Percentiles rank a stretch among this genome's conserved stretches.
phyloP scores from a whole-genome alignment of 1,140 invertebrate genomes.

The Semibalanus balanoides region DNA sequence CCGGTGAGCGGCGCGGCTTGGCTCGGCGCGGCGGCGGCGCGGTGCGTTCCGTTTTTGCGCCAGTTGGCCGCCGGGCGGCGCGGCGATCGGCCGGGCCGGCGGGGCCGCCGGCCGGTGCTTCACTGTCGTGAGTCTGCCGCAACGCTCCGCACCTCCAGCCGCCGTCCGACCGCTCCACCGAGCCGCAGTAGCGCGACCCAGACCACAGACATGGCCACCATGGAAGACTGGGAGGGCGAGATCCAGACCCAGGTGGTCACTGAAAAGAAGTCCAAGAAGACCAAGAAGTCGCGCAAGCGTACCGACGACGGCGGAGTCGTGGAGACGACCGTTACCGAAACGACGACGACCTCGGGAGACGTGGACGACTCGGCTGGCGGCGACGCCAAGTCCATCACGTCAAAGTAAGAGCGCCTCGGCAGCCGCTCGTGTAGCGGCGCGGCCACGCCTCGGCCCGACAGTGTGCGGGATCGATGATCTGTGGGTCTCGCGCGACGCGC shows the following conservation, averaged over 20 bases:
- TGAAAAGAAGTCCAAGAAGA: slow-evolving; percentile 61
- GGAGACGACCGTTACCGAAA: slow-evolving; percentile 64
- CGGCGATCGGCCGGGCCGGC: too few species aligned
- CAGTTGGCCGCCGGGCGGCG: too few species aligned
- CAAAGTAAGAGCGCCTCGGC: background rate
- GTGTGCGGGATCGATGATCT: too few species aligned
- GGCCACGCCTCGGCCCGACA: slow-evolving; percentile 33
- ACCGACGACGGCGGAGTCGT: slow-evolving; percentile 31
- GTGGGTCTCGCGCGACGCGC: too few species aligned
- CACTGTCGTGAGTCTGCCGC: background rate
- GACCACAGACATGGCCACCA: background rate
- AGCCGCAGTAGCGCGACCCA: too few species aligned
- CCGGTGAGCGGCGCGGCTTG: background rate
- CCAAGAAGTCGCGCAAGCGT: slow-evolving; percentile 36
- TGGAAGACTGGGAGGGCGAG: slow-evolving; percentile 12
- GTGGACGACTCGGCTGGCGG: background rate
- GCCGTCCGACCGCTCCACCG: too few species aligned
- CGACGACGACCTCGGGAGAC: background rate
- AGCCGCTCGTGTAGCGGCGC: too few species aligned
- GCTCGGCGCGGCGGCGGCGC: too few species aligned
- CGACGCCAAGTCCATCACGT: background rate
- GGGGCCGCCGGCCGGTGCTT: too few species aligned
- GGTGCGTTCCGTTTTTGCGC: background rate
- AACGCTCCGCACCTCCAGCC: background rate
- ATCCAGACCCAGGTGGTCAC: slow-evolving; percentile 63